These are phyloP conservation scores for Passer montanus DNA, from an alignment of 2,113 vertebrate species.

Conservation along the genomic window DNA sequence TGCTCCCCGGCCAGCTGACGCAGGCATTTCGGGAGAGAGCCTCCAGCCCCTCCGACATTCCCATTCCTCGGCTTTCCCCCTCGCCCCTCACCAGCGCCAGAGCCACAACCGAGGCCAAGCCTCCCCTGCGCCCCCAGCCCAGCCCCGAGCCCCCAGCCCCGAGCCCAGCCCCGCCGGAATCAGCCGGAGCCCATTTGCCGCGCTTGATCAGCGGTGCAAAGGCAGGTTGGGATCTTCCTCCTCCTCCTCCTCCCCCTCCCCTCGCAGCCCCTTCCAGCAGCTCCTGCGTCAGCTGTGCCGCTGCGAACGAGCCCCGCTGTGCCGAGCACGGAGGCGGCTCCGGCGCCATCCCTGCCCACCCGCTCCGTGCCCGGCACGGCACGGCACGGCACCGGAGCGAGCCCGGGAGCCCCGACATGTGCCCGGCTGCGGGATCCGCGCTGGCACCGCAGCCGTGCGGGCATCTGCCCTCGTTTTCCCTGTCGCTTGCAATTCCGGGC, in stretches of 20 bases:
- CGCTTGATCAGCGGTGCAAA: not conserved
- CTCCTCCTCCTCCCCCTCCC: not conserved
- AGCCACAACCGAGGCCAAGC: not conserved
- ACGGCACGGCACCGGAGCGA: no score
- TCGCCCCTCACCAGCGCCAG: not conserved
- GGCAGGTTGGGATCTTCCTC: conserved; percentile 12
- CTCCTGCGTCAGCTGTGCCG: not conserved
- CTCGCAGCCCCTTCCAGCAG: not conserved
- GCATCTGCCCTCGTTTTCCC: not conserved
- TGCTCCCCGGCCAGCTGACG: not conserved
- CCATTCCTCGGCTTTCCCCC: not conserved
- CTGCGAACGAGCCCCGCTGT: not conserved
- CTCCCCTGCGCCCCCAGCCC: not conserved
- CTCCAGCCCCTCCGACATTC: not conserved
- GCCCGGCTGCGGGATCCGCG: not conserved
- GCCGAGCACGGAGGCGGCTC: not conserved
- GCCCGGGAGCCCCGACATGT: accelerated
- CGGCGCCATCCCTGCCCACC: not conserved
- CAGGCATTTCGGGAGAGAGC: not conserved
- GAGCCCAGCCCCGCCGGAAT: no score
- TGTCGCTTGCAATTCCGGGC: not conserved
- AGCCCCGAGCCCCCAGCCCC: not conserved
- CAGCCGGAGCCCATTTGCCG: not conserved
- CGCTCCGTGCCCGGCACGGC: not conserved
- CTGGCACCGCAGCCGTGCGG: not conserved